Base-by-base conservation (phyloP, 1,140 invertebrate species). In the Ceratina japonica region DNA sequence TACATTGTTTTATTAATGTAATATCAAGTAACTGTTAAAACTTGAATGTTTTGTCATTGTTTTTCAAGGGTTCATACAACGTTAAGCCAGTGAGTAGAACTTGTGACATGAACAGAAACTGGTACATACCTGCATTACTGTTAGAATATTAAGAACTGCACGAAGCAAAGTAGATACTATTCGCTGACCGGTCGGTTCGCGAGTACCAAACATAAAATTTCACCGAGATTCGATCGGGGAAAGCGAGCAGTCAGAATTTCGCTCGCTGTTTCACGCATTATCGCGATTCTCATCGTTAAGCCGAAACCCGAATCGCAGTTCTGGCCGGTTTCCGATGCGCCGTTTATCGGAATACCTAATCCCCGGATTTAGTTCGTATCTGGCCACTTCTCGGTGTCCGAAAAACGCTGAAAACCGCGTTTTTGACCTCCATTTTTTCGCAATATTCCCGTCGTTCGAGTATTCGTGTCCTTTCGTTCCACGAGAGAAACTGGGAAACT, bases 381-480 rank as follows among this genome's bases (percentile, higher is more conserved):
- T 22, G n/a, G 3, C 49, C 24, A 20, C 44, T 52, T 24, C 22
- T n/a, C n/a, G 24, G 12, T 24, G 52, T 8, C 65, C 37, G 4
- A 7, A 59, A 37, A 62, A 70, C 27, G 56, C 66, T 77, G 66
- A 54, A 77, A 8, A 20, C 49, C 20, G 51, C 22, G 52, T 68
- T 77, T 70, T 31, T 31, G 75, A 77, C 75, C 75, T 71, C 44
- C 15, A 77, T 77, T 59, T 49, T 66, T 37, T 51, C 64, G 75
- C 65, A 77, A 77, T 77, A 77, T 76, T 71, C 27, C 66, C 37
- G 18, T 20, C 52, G 31, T 49, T 20, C 18, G n/a, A 59, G 74
- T 59, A 59, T 31, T 37, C 12, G 68, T 68, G 54, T 68, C 20
- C 15, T 12, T 49, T 13, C 20, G 20, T 5, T 52, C 4, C 13